Conservation (phyloP, 2,113 vertebrate genomes). For the Centropristis striata region DNA sequence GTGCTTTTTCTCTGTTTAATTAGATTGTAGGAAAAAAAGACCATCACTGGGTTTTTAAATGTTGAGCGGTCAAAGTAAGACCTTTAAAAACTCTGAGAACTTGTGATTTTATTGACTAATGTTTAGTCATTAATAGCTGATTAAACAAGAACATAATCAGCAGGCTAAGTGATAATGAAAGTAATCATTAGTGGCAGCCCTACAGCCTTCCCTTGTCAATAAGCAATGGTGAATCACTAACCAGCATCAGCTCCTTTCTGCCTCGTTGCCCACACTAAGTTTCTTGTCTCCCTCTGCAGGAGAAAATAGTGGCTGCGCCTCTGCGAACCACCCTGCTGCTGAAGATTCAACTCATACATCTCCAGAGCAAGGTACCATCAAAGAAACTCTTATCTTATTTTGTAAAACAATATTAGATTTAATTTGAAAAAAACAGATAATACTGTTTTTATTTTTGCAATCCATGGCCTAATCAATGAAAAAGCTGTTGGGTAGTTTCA, state of each 20-base stretch:
- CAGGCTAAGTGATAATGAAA: not conserved
- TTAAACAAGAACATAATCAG: not conserved
- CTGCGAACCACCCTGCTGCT: constrained; percentile 71
- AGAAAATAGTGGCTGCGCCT: constrained; percentile 72
- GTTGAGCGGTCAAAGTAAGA: not conserved
- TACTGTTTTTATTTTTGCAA: too few species aligned
- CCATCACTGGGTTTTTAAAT: not conserved
- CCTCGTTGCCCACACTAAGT: constrained; percentile 6
- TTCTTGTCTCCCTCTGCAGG: constrained; percentile 74
- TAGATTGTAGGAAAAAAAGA: not conserved
- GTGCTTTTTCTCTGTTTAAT: not conserved
- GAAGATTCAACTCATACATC: constrained; percentile 74
- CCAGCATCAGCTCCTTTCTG: not conserved
- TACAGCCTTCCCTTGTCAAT: not conserved
- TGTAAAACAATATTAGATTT: too few species aligned
- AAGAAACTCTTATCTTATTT: not conserved
- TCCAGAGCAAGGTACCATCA: constrained; percentile 81
- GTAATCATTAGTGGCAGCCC: not conserved
- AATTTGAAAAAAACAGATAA: too few species aligned
- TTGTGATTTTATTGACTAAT: not conserved
- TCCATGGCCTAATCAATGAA: too few species aligned
- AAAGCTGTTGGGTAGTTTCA: too few species aligned
- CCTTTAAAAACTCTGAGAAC: not conserved
- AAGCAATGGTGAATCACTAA: not conserved
- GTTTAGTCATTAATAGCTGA: not conserved